Evolutionary conservation across 1,140 invertebrate genomes (phyloP).

Genomic region (Drosophila suzukii): DNA sequence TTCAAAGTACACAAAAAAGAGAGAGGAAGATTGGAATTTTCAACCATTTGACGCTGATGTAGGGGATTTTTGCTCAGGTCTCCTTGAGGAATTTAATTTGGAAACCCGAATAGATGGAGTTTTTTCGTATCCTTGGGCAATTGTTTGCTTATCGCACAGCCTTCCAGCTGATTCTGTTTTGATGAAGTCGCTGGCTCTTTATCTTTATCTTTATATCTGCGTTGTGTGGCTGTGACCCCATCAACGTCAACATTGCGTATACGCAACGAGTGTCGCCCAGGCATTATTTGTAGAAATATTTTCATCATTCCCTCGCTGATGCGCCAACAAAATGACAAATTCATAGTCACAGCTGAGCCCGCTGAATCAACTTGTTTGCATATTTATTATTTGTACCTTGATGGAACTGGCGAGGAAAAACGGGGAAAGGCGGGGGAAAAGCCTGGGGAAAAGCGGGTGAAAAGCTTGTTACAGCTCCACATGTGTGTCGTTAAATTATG

Average conservation of each 20-base stretch:
- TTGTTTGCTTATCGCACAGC: conserved; percentile 64
- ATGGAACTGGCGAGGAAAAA: conserved; percentile 13
- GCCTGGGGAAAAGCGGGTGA: not conserved
- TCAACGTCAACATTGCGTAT: conserved; percentile 62
- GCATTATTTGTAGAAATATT: conserved; percentile 59
- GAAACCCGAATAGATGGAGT: conserved; percentile 15
- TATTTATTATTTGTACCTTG: conserved; percentile 68
- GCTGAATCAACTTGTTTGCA: conserved; percentile 73
- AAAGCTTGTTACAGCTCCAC: conserved; percentile 7
- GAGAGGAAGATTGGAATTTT: not conserved
- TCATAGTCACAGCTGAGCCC: conserved; percentile 67
- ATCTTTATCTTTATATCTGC: conserved; percentile 30
- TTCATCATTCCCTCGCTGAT: conserved; percentile 34
- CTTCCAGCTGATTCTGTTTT: conserved; percentile 76
- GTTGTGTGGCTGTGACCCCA: conserved; percentile 19
- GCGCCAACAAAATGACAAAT: conserved; percentile 70
- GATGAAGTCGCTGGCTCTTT: conserved; percentile 64
- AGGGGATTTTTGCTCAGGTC: not conserved
- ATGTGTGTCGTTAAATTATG: conserved; percentile 60
- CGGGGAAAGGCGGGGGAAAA: not conserved
- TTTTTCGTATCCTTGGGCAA: conserved; percentile 24
- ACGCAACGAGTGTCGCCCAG: conserved; percentile 47
- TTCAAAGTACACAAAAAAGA: not conserved
- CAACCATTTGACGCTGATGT: conserved; percentile 8
- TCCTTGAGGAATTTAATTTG: conserved; percentile 62